These are phyloP conservation scores for Pangasius mekongensis DNA, from an alignment of 2,797 vertebrate genomes.

Conservation along the genomic window DNA sequence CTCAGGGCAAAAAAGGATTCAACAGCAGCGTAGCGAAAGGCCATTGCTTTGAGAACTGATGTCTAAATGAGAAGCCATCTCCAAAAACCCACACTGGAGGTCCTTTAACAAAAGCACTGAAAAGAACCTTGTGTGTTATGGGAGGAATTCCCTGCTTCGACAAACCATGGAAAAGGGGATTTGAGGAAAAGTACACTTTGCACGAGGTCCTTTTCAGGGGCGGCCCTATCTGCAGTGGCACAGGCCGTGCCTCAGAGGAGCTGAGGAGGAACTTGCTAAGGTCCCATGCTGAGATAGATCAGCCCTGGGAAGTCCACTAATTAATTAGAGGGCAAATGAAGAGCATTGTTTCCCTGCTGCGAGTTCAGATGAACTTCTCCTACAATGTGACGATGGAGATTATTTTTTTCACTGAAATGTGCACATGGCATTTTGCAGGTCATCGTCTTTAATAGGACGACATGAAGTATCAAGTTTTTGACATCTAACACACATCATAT, in stretches of 20 bases:
- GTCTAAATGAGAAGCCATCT: constrained; percentile 60
- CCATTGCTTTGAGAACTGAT: constrained; percentile 66
- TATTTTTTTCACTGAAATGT: constrained; percentile 11
- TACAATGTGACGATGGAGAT: not conserved
- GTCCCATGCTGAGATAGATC: constrained; percentile 37
- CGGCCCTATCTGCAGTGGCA: constrained; percentile 26
- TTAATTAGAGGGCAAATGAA: constrained; percentile 46
- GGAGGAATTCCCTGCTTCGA: constrained; percentile 50
- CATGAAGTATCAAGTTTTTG: not conserved
- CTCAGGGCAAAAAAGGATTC: constrained; percentile 67
- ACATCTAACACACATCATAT: constrained; percentile 2
- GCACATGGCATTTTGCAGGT: constrained; percentile 3
- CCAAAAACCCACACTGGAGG: constrained; percentile 64
- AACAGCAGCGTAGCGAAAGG: constrained; percentile 60
- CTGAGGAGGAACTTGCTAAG: constrained; percentile 24
- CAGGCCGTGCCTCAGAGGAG: constrained; percentile 20
- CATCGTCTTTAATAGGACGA: constrained; percentile 8
- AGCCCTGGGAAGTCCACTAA: constrained; percentile 39
- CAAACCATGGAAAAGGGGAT: constrained; percentile 39
- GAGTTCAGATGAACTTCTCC: constrained; percentile 17
- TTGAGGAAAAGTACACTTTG: constrained; percentile 17
- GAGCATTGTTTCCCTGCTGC: constrained; percentile 22
- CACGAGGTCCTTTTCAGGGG: constrained; percentile 50
- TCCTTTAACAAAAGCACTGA: constrained; percentile 55
- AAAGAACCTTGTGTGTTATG: constrained; percentile 52